Conservation (phyloP, 30 jellyfish, hydroid and myxozoan species). For the Pelagia noctiluca region DNA sequence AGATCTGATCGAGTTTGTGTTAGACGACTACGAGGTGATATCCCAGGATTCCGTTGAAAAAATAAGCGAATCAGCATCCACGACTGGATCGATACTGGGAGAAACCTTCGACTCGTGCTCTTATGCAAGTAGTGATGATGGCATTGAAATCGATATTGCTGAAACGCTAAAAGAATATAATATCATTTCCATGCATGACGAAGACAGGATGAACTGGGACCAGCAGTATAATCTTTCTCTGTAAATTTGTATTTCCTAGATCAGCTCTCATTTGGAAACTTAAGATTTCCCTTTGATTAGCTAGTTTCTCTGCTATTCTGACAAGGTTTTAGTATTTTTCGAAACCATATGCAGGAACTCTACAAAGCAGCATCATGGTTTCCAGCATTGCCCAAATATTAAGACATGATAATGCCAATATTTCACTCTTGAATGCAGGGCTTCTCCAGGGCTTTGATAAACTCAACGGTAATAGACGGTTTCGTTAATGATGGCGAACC, state of each 20-base stretch:
- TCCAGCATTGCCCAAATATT: too few species aligned
- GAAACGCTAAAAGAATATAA: conserved; percentile 66
- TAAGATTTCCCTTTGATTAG: not conserved
- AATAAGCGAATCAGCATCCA: conserved; percentile 72
- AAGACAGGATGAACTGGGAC: conserved; percentile 41
- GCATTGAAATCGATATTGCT: conserved; percentile 74
- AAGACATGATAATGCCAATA: too few species aligned
- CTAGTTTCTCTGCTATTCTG: not conserved
- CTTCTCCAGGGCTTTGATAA: too few species aligned
- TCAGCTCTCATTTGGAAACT: not conserved
- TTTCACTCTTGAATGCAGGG: too few species aligned
- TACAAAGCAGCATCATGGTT: too few species aligned
- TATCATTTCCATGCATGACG: conserved; percentile 50
- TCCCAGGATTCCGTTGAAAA: conserved; percentile 49
- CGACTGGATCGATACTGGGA: conserved; percentile 59
- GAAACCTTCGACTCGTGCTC: conserved; percentile 47
- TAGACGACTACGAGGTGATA: conserved; percentile 88
- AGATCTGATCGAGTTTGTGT: conserved; percentile 78
- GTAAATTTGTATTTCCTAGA: not conserved
- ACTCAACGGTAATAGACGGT: too few species aligned
- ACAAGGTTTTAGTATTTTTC: too few species aligned
- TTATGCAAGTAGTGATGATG: conserved; percentile 83
- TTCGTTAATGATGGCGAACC: too few species aligned
- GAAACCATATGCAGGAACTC: too few species aligned
- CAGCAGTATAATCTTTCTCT: conserved; percentile 35